phyloP scores from a whole-genome alignment of 2,888 invertebrate genomes.

The Acrocyrtus sp. region DNA sequence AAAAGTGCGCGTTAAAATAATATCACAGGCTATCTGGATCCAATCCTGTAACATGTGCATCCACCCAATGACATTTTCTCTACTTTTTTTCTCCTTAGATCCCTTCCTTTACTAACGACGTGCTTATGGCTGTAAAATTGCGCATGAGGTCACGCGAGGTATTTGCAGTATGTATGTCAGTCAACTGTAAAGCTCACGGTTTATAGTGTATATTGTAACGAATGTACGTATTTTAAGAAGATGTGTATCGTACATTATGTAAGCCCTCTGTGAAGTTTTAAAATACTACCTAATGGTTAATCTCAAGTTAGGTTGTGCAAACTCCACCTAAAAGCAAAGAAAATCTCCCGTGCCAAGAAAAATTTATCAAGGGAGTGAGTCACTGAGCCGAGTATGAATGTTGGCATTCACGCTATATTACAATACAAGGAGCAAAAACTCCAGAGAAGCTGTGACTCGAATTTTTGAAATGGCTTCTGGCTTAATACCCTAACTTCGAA shows the following conservation, averaged over 20 bases:
- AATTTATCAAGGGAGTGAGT: conserved; percentile 34
- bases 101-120: conserved; percentile 21
- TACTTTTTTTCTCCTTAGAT: conserved; percentile 11
- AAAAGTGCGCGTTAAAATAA: too few relatives aligned
- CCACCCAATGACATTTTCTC: conserved; percentile 20
- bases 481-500: background rate
- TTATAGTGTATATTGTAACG: background rate
- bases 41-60: too few relatives aligned
- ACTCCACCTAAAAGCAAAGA: too few relatives aligned
- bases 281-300: conserved; percentile 8
- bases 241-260: background rate
- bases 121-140: conserved; percentile 21
- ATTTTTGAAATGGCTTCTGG: background rate
- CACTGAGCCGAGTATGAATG: conserved; percentile 31
- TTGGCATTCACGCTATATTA: conserved; percentile 37
- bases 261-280: background rate
- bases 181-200: background rate
- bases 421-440: background rate
- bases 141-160: conserved; percentile 38
- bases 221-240: background rate
- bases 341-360: too few relatives aligned
- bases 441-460: background rate
- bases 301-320: conserved; percentile 13
- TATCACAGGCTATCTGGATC: too few relatives aligned
- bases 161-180: conserved; percentile 31